Base-by-base conservation (phyloP, 1,140 invertebrate species). In the Holotrichia oblita region DNA sequence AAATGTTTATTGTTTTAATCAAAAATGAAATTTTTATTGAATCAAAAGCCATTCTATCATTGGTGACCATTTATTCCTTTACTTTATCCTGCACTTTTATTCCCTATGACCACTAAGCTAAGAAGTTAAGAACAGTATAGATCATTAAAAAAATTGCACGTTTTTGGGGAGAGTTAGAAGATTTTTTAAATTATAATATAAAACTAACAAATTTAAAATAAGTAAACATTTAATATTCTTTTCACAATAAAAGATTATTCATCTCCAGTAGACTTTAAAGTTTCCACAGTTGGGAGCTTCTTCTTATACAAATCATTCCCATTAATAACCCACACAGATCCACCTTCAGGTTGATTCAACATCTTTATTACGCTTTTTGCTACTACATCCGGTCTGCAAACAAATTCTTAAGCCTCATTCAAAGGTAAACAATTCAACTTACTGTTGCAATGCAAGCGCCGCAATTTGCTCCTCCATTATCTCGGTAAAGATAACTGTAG, bases 381-480 rank as follows among this genome's bases (percentile, higher is more conserved):
- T 14, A 61, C 59, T 2, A 9, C n/a, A 14, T 61, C 59, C 8
- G 59, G 14, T 2, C 59, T 61, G 8, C 14, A 48, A 75, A 3
- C 9, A 27, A 22, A n/a, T 6, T 61, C n/a, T 61, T 61, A 2
- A 22, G 10, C 10, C 8, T 22, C 10, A 20, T 69, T 69, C 10
- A 8, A 20, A 3, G 34, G 6, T 14, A 24, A 75, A 44, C 27
- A 27, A 14, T 40, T 44, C 10, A 22, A 77, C 9, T 64, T 77
- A 69, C 76, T 61, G 10, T 17, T 77, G 76, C n/a, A 6, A 14
- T 69, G 4, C 3, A n/a, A 14, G 17, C 14, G n/a, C 9, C 0
- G 8, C 27, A 44, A 48, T 42, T 75, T 75, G 34, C 41, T 75
- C 41, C 6, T 42, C 41, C 6, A 75, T 12, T 10, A 75, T n/a